A percentile compares a stretch with the other conserved stretches of the same genome.
phyloP scores from a whole-genome alignment of 2,888 invertebrate genomes.

The Crocallis elinguaria region DNA sequence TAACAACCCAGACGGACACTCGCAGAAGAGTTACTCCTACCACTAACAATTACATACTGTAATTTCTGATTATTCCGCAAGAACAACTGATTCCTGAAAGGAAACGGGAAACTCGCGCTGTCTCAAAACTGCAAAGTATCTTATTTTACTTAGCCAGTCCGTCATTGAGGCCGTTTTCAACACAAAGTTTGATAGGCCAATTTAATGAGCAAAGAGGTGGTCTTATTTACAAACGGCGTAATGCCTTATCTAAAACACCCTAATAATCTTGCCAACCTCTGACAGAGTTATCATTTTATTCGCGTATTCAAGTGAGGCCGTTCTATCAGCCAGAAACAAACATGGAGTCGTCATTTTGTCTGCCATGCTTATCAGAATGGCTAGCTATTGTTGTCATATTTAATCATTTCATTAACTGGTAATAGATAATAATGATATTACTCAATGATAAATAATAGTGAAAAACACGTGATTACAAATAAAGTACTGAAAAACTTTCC shows the following conservation, averaged over 20 bases:
- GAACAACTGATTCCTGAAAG: too few relatives aligned
- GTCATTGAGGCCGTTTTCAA: neutral
- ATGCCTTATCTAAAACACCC: neutral
- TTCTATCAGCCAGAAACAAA: neutral
- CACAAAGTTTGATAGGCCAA: neutral
- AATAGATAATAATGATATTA: slow-evolving; percentile 5
- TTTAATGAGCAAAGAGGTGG: slow-evolving; percentile 15
- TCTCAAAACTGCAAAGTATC: too few relatives aligned
- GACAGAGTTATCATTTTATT: slow-evolving; percentile 1
- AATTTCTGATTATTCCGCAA: too few relatives aligned
- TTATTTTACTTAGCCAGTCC: too few relatives aligned
- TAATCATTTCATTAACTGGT: slow-evolving; percentile 7
- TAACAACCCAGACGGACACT: too few relatives aligned
- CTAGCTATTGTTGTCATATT: slow-evolving; percentile 1
- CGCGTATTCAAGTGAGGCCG: too few relatives aligned
- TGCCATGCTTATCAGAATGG: slow-evolving; percentile 3
- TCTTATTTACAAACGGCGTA: slow-evolving; percentile 21
- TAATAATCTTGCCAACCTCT: slow-evolving; percentile 19
- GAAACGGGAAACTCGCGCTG: too few relatives aligned
- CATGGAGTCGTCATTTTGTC: slow-evolving; percentile 11
- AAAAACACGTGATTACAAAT: neutral
- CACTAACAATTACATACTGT: too few relatives aligned
- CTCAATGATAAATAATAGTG: neutral
- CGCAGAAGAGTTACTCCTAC: too few relatives aligned
- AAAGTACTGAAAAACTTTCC: neutral